Percentiles rank a stretch among this genome's conserved stretches.
These are phyloP conservation scores for Cinclus mexicanus DNA, from an alignment of 2,113 vertebrate genomes.

Conservation along the genomic window DNA sequence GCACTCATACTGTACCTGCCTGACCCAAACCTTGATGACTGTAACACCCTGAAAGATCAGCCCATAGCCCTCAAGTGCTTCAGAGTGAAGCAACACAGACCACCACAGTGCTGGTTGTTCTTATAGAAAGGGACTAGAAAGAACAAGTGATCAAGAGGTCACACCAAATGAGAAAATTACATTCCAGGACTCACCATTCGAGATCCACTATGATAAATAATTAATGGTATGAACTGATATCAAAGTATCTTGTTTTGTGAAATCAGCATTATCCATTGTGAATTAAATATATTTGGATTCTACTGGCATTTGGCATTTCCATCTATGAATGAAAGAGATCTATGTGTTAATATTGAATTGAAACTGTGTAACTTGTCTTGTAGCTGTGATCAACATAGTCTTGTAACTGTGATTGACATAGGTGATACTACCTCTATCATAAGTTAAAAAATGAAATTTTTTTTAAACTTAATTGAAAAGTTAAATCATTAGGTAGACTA, in stretches of 20 bases:
- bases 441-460: neutral
- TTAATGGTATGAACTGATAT: neutral
- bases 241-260: neutral
- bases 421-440: neutral
- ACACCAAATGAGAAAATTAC: neutral
- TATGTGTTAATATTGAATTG: neutral
- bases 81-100: neutral
- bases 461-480: neutral
- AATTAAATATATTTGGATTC: neutral
- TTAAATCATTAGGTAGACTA: neutral
- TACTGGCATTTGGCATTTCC: neutral
- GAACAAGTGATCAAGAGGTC: neutral
- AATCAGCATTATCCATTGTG: neutral
- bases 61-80: neutral
- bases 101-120: fast-evolving
- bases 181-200: neutral
- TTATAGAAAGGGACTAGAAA: neutral
- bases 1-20: fast-evolving
- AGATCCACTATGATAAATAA: neutral
- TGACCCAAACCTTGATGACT: neutral
- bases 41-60: neutral
- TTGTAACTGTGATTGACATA: neutral
- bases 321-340: neutral
- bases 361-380: neutral
- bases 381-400: neutral